Conservation (phyloP, 2,797 vertebrate species). For the Aeoliscus strigatus region DNA sequence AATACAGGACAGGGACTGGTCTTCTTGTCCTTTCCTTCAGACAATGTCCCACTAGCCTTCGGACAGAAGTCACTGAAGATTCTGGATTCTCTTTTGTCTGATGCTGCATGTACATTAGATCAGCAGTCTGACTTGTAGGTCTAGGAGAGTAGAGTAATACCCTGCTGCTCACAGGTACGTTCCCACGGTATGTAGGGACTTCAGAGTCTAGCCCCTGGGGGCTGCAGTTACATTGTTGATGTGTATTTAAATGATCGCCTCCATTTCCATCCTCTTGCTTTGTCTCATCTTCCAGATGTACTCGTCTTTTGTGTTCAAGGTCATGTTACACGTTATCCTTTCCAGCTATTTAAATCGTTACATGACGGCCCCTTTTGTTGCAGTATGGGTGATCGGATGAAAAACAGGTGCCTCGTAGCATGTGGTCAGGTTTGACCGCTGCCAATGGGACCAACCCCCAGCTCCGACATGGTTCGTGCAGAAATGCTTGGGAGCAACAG, state of each 20-base stretch:
- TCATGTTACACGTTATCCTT: background rate
- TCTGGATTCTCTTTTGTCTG: constrained; percentile 7
- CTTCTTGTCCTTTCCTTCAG: background rate
- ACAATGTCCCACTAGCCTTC: constrained; percentile 1
- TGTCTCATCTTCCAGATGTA: background rate
- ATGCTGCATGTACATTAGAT: constrained; percentile 3
- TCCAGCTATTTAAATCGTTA: background rate
- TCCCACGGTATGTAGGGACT: background rate
- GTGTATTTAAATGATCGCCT: constrained; percentile 1
- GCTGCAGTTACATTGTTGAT: background rate
- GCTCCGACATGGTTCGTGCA: background rate
- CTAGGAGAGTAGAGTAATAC: background rate
- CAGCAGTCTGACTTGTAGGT: constrained; percentile 3
- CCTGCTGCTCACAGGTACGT: too few relatives aligned
- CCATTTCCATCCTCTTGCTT: background rate
- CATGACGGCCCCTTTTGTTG: background rate
- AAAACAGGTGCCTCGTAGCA: background rate
- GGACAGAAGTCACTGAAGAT: background rate
- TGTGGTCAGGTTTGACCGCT: constrained; percentile 1
- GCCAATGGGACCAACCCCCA: too few relatives aligned
- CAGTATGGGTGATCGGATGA: background rate
- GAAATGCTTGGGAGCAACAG: background rate
- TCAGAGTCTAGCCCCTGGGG: background rate
- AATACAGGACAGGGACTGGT: background rate
- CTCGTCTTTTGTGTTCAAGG: constrained; percentile 6